Base-by-base conservation (phyloP, 2,888 invertebrate species). In the Crioceris asparagi region DNA sequence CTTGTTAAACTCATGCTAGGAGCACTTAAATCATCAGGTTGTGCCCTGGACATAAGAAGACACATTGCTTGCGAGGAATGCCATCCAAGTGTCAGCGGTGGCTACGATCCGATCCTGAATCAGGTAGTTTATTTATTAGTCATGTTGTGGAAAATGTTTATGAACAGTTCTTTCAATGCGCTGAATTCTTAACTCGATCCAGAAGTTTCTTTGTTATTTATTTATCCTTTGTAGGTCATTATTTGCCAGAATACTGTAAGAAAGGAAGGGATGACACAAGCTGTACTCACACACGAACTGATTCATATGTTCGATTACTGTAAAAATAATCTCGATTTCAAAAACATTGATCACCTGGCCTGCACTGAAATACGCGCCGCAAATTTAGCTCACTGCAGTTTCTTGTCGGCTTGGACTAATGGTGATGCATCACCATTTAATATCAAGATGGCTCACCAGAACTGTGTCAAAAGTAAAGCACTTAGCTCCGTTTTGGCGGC, bases 221-320 rank as follows among this genome's bases (percentile, higher is more conserved):
- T 32, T 15, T 25, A 25, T 33, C n/a, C 14, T 8, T 47, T 47
- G 66, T 87, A 91, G 69, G 79, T 96, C 43, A 83, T 96, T 0
- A 74, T 96, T 2, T 96, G 94, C 53, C 87, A 93, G 59, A 94
- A 94, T 63, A 80, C 78, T 38, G 80, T 82, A 0, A 71, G 64
- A 14, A 71, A 68, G 17, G 70, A 78, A 56, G 76, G 77, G 8
- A 70, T 79, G 60, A 76, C 88, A 0, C 83, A 84, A 59, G 83
- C 81, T 15, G 83, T 91, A 1, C 60, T 96, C 27, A 77, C 83
- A 0, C 96, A 96, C 54, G 96, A 96, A 65, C 76, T 96, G 75
- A 82, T 94, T 31, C 96, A 96, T 61, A 93, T 94, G 87, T 94
- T 91, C 57, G 96, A 96, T 62, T 85, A 78, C 58, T 96, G 96